These are phyloP conservation scores for Agriopis marginaria DNA, from an alignment of 2,888 invertebrate species.

Conservation along the genomic window DNA sequence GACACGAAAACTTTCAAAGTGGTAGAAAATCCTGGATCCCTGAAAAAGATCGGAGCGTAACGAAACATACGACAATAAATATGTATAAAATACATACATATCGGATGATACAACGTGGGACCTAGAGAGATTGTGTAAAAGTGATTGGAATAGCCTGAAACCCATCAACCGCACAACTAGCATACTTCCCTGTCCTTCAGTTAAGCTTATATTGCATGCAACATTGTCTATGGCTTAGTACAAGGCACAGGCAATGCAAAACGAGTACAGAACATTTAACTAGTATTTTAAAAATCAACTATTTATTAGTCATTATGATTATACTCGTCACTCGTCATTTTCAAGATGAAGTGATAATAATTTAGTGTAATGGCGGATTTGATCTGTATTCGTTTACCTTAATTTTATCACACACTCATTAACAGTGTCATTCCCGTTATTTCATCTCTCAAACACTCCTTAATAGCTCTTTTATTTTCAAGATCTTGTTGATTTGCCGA, in stretches of 20 bases:
- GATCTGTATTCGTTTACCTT: slow-evolving; percentile 60
- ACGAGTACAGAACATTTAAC: slow-evolving; percentile 53
- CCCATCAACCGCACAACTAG: slow-evolving; percentile 59
- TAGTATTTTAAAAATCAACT: not conserved
- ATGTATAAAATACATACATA: slow-evolving; percentile 46
- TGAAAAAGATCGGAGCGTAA: slow-evolving; percentile 54
- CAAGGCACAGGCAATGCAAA: slow-evolving; percentile 58
- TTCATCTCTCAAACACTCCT: slow-evolving; percentile 45
- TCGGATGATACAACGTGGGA: slow-evolving; percentile 48
- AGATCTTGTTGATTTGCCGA: not conserved
- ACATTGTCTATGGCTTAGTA: slow-evolving; percentile 54
- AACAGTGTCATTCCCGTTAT: slow-evolving; percentile 79
- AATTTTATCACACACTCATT: slow-evolving; percentile 74
- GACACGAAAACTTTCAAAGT: slow-evolving; percentile 19
- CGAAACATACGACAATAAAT: slow-evolving; percentile 48
- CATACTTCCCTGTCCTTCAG: slow-evolving; percentile 81
- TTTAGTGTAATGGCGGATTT: slow-evolving; percentile 20
- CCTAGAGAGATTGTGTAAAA: slow-evolving; percentile 57
- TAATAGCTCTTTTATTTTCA: slow-evolving; percentile 33
- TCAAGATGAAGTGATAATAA: not conserved
- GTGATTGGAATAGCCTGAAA: slow-evolving; percentile 52
- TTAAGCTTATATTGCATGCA: slow-evolving; percentile 78
- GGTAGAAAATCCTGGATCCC: slow-evolving; percentile 57
- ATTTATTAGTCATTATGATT: not conserved
- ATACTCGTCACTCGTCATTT: not conserved